phyloP scores from a whole-genome alignment of 2,113 vertebrate genomes.

The Solenodon paradoxus region DNA sequence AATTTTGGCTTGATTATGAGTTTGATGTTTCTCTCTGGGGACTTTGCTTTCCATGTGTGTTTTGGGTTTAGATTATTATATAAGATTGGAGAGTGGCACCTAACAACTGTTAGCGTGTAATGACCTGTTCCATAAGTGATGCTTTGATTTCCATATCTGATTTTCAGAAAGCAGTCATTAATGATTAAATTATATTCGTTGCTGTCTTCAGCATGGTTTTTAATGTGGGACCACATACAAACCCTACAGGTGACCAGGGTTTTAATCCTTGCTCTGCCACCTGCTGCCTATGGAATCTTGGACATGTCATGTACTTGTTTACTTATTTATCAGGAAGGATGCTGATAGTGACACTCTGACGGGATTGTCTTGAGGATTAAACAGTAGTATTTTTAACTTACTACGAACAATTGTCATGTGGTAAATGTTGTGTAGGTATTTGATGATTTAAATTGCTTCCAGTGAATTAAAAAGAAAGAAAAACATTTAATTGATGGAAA shows the following conservation, averaged over 20 bases:
- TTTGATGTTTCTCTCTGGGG: background rate
- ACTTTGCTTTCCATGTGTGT: background rate
- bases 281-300: background rate
- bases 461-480: slow-evolving; percentile 1
- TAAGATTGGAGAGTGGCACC: background rate
- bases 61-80: background rate
- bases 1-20: background rate
- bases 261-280: background rate
- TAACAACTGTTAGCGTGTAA: background rate
- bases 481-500: background rate
- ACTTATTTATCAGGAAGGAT: background rate
- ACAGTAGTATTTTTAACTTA: background rate
- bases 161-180: background rate
- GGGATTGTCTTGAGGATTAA: background rate
- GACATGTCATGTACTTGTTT: background rate
- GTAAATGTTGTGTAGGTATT: background rate
- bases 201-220: background rate
- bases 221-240: background rate
- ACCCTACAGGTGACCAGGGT: background rate
- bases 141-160: slow-evolving; percentile 25
- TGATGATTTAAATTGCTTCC: background rate
- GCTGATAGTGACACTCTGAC: no score
- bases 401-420: background rate
- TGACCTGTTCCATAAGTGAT: background rate
- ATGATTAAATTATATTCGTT: background rate